A percentile compares a stretch with the other conserved stretches of the same genome.
Conservation (phyloP, 2,113 vertebrate species). For the Alces alces region DNA sequence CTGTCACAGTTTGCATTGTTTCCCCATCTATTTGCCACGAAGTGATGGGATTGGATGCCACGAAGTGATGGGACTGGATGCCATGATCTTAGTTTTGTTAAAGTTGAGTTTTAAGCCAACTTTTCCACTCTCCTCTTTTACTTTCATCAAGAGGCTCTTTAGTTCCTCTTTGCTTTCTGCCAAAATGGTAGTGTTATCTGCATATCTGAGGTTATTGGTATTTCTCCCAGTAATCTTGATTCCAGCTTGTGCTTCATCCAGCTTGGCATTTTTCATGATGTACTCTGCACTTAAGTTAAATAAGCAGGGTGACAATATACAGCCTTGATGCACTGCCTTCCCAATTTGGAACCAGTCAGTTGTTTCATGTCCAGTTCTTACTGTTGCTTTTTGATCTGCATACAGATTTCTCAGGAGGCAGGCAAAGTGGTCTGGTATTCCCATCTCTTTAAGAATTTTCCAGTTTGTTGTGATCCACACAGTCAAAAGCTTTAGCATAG, state of each 20-base stretch:
- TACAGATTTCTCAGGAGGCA: background rate
- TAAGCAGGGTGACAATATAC: background rate
- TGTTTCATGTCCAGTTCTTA: background rate
- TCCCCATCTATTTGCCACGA: background rate
- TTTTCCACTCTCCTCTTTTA: background rate
- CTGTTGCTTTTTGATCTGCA: background rate
- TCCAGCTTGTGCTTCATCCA: background rate
- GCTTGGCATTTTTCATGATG: background rate
- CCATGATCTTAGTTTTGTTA: background rate
- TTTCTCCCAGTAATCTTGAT: background rate
- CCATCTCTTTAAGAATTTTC: background rate
- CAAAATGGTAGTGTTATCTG: background rate
- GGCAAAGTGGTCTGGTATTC: background rate
- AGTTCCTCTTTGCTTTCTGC: background rate
- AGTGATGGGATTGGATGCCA: background rate
- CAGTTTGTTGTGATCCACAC: background rate
- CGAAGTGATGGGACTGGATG: background rate
- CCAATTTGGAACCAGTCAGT: background rate
- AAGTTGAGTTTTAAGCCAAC: background rate
- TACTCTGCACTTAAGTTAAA: background rate
- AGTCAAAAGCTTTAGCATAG: background rate
- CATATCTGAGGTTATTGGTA: background rate
- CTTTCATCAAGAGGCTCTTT: background rate
- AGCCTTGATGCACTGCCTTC: background rate
- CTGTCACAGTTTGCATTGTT: background rate